A percentile compares a stretch with the other conserved stretches of the same genome.
Conservation (phyloP, 2,113 vertebrate species). For the Takifugu flavidus region DNA sequence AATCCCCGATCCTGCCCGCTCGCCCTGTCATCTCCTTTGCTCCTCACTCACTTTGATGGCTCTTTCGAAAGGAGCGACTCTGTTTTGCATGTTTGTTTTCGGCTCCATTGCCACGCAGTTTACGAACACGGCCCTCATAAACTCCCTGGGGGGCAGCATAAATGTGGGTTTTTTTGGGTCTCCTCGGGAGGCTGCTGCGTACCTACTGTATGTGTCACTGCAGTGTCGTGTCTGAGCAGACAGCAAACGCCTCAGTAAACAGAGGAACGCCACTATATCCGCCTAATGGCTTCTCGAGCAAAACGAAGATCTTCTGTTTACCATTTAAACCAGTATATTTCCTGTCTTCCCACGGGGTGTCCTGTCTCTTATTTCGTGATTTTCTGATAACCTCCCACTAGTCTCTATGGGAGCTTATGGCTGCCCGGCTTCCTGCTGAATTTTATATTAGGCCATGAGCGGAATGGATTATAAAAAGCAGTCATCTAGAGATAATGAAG, state of each 20-base stretch:
- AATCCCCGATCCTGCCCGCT: neutral
- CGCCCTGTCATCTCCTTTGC: slow-evolving; percentile 30
- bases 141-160: slow-evolving; percentile 36
- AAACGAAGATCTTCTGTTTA: slow-evolving; percentile 48
- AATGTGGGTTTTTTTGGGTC: slow-evolving; percentile 42
- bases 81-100: slow-evolving; percentile 43
- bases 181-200: slow-evolving; percentile 8
- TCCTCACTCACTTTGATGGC: slow-evolving; percentile 60
- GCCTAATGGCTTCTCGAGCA: slow-evolving; percentile 26
- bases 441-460: slow-evolving; percentile 64
- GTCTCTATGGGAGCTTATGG: slow-evolving; percentile 53
- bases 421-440: slow-evolving; percentile 58
- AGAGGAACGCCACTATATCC: slow-evolving; percentile 7
- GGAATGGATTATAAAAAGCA: slow-evolving; percentile 66
- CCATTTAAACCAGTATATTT: slow-evolving; percentile 55
- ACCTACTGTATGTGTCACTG: neutral
- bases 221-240: slow-evolving; percentile 20
- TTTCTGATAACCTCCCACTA: slow-evolving; percentile 69
- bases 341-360: slow-evolving; percentile 52
- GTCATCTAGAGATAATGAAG: slow-evolving; percentile 76
- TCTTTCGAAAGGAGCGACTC: slow-evolving; percentile 35
- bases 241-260: slow-evolving; percentile 18
- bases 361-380: slow-evolving; percentile 68
- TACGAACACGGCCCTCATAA: slow-evolving; percentile 23
- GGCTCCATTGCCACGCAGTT: slow-evolving; percentile 25